Conservation (phyloP, 2,888 invertebrate species). For the Melanophora roralis region DNA sequence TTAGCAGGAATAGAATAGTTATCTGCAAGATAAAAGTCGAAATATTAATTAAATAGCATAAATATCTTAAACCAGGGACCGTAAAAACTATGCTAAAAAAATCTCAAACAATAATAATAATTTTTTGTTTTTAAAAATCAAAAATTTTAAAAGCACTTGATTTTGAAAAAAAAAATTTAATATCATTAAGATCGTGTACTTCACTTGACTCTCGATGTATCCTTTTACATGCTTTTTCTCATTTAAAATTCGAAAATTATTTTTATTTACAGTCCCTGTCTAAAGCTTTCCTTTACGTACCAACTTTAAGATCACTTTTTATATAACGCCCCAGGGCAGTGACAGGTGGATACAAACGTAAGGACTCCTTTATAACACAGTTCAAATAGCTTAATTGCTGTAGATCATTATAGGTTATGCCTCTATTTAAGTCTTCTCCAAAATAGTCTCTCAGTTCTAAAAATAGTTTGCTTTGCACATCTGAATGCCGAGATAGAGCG, state of each 20-base stretch:
- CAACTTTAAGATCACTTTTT: constrained; percentile 63
- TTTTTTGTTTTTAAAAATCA: no score
- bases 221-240: no score
- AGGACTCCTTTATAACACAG: constrained; percentile 69
- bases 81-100: no score
- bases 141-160: no score
- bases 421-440: constrained; percentile 71
- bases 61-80: no score
- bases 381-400: constrained; percentile 71
- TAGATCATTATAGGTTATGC: constrained; percentile 66
- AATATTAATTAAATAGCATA: not conserved
- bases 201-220: no score
- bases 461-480: constrained; percentile 78
- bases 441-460: constrained; percentile 78
- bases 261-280: no score
- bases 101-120: no score
- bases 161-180: no score
- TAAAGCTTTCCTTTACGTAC: constrained; percentile 65
- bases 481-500: constrained; percentile 78
- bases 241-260: no score
- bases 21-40: constrained; percentile 61
- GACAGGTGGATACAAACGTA: constrained; percentile 71
- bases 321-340: constrained; percentile 69
- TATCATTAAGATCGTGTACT: no score
- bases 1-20: constrained; percentile 69